A percentile compares a stretch with the other conserved stretches of the same genome.
phyloP scores from a whole-genome alignment of 1,140 invertebrate genomes.

The Halyomorpha halys region DNA sequence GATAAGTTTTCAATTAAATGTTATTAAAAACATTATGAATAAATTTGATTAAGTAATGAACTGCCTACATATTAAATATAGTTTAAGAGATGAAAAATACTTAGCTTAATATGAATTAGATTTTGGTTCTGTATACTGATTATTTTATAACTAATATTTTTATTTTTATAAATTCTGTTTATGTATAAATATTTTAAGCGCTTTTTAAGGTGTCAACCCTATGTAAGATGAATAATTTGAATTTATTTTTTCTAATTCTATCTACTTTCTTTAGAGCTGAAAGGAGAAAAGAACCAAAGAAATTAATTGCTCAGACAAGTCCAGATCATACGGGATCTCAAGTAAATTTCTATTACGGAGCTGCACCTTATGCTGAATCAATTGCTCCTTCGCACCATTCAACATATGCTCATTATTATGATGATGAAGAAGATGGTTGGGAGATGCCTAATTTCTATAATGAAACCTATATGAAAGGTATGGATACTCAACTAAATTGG shows the following conservation, averaged over 20 bases:
- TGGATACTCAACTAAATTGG: neutral
- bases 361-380: conserved; percentile 84
- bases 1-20: too few relatives aligned
- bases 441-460: conserved; percentile 97
- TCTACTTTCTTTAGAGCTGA: conserved; percentile 47
- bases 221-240: neutral
- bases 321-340: conserved; percentile 75
- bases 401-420: conserved; percentile 90
- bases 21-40: too few relatives aligned
- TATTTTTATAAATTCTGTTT: too few relatives aligned
- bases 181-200: too few relatives aligned
- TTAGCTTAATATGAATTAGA: too few relatives aligned
- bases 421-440: conserved; percentile 91
- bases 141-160: too few relatives aligned
- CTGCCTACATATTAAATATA: too few relatives aligned
- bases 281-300: conserved; percentile 75
- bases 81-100: too few relatives aligned
- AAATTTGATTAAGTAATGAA: too few relatives aligned
- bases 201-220: too few relatives aligned
- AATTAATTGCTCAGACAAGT: conserved; percentile 70
- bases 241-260: neutral
- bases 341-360: conserved; percentile 93
- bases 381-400: conserved; percentile 91
- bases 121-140: too few relatives aligned
- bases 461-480: conserved; percentile 88